Conservation (phyloP, 2,888 invertebrate species). For the Tetropium fuscum region DNA sequence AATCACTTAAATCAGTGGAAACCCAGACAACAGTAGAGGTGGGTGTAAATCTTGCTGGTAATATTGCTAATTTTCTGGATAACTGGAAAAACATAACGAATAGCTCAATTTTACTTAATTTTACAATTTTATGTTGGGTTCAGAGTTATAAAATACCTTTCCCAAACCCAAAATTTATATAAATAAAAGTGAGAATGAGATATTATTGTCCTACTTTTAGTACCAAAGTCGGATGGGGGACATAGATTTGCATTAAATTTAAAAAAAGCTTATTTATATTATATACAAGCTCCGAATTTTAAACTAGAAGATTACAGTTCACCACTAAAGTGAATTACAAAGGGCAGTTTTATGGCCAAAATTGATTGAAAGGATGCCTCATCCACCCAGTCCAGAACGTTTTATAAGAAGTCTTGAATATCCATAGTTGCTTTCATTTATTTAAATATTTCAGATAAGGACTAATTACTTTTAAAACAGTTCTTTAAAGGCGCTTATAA, state of each 20-base stretch:
- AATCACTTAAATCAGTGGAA: not conserved
- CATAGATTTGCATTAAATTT: not conserved
- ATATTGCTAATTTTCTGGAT: not conserved
- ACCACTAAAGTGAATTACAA: not conserved
- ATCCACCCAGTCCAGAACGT: constrained; percentile 3
- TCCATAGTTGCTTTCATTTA: not conserved
- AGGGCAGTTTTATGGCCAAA: constrained; percentile 1
- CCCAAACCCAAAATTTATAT: not conserved
- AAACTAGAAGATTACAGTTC: not conserved
- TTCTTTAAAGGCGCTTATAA: constrained; percentile 46
- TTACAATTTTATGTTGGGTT: too few relatives aligned
- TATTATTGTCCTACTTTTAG: constrained; percentile 1
- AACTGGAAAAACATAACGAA: too few relatives aligned
- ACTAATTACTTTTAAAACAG: constrained; percentile 37
- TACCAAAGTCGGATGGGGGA: not conserved
- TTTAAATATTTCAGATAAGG: constrained; percentile 1
- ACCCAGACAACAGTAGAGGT: not conserved
- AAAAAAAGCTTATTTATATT: not conserved
- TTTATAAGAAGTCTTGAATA: too few relatives aligned
- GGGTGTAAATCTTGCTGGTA: not conserved
- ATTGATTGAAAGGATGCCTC: not conserved
- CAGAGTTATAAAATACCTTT: too few relatives aligned
- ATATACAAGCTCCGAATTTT: constrained; percentile 1
- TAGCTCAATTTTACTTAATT: too few relatives aligned
- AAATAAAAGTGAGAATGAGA: not conserved